A percentile compares a stretch with the other conserved stretches of the same genome.
These are phyloP conservation scores for Drosophila persimilis DNA, from an alignment of 1,140 invertebrate species.

Conservation along the genomic window DNA sequence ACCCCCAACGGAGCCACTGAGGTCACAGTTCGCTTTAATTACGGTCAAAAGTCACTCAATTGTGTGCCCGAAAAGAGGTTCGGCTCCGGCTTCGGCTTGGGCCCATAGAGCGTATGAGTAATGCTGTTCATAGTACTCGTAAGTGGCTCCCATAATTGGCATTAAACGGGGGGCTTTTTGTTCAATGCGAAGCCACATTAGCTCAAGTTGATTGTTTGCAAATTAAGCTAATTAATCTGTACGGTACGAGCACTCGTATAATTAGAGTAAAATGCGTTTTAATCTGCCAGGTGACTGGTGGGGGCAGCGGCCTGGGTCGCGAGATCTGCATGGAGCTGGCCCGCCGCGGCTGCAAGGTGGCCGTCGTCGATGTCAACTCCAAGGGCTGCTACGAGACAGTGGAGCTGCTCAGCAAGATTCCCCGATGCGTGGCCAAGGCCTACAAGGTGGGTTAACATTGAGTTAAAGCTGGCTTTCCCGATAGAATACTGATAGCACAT, in stretches of 20 bases:
- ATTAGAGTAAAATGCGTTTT: conserved; percentile 39
- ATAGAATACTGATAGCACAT: not conserved
- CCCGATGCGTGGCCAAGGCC: conserved; percentile 66
- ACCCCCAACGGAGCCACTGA: conserved; percentile 14
- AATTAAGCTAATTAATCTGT: conserved; percentile 75
- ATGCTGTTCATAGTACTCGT: conserved; percentile 21
- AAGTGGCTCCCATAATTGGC: conserved; percentile 47
- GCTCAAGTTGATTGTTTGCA: conserved; percentile 64
- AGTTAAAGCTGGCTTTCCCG: too few relatives aligned
- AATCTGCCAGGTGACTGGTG: conserved; percentile 71
- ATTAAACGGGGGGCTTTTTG: conserved; percentile 47
- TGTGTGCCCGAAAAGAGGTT: conserved; percentile 31
- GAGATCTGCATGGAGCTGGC: conserved; percentile 78
- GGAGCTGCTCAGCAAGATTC: conserved; percentile 65
- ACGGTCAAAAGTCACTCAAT: conserved; percentile 75
- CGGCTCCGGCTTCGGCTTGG: not conserved
- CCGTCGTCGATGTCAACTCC: conserved; percentile 79
- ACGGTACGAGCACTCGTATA: conserved; percentile 22
- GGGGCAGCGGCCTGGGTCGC: conserved; percentile 78
- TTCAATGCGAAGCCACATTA: conserved; percentile 45
- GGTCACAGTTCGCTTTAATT: conserved; percentile 69
- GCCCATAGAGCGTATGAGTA: conserved; percentile 39
- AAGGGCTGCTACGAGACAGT: conserved; percentile 78
- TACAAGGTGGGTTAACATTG: conserved; percentile 67
- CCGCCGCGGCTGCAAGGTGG: conserved; percentile 74